Conservation (phyloP, 2,888 invertebrate species). For the Brenthis daphne region DNA sequence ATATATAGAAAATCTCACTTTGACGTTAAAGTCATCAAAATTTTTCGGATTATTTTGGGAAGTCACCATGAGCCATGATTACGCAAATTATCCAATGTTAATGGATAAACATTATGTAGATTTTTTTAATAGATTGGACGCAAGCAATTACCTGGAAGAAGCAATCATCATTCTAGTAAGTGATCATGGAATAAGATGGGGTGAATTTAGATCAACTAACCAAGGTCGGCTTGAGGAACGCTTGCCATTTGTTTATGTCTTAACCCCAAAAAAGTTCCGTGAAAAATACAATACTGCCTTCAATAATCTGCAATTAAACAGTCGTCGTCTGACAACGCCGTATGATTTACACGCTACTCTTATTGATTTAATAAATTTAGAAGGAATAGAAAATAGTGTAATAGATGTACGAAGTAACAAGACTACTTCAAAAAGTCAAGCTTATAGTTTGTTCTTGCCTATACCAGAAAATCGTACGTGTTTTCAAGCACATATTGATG, state of each 20-base stretch:
- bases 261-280: constrained; percentile 87
- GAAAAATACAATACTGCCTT: constrained; percentile 81
- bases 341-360: constrained; percentile 91
- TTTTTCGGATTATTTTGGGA: constrained; percentile 93
- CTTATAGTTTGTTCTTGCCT: constrained; percentile 88
- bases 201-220: constrained; percentile 88
- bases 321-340: constrained; percentile 85
- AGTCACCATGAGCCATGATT: constrained; percentile 90
- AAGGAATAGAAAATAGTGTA: constrained; percentile 48
- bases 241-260: constrained; percentile 88
- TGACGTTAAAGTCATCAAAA: constrained; percentile 75
- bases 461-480: constrained; percentile 88
- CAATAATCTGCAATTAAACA: constrained; percentile 84
- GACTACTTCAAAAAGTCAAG: constrained; percentile 63
- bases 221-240: constrained; percentile 93
- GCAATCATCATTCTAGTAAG: constrained; percentile 89
- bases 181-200: constrained; percentile 95
- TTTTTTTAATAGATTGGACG: constrained; percentile 78
- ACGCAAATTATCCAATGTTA: constrained; percentile 86
- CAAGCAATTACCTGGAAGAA: constrained; percentile 78
- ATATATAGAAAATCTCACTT: constrained; percentile 84
- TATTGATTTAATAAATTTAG: constrained; percentile 82
- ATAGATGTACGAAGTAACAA: constrained; percentile 51
- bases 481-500: constrained; percentile 86
- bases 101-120: constrained; percentile 85